A percentile compares a stretch with the other conserved stretches of the same genome.
Conservation (phyloP, 2,888 invertebrate genomes). For the Spialia ferax region DNA sequence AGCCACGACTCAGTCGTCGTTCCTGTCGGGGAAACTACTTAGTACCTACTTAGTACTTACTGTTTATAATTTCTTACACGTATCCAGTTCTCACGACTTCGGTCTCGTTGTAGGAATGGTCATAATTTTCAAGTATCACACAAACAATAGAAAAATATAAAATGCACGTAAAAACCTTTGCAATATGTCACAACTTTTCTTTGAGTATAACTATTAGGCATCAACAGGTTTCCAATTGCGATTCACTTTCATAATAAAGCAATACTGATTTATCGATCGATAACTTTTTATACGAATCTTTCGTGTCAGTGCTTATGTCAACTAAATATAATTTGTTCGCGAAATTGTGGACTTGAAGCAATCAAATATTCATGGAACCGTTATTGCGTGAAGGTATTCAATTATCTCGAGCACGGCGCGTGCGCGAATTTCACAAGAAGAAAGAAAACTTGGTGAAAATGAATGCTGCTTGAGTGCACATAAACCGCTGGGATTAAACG, state of each 20-base stretch:
- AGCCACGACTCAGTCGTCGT: conserved; percentile 48
- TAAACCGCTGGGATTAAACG: conserved; percentile 28
- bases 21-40: conserved; percentile 34
- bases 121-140: conserved; percentile 41
- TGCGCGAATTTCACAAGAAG: conserved; percentile 77
- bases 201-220: too few relatives aligned
- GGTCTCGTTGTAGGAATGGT: conserved; percentile 55
- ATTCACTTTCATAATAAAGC: not conserved
- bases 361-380: conserved; percentile 68
- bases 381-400: conserved; percentile 81
- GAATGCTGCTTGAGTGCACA: conserved; percentile 69
- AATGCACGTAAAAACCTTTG: not conserved
- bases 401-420: conserved; percentile 69
- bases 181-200: not conserved
- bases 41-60: conserved; percentile 56
- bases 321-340: conserved; percentile 42
- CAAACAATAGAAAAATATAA: not conserved
- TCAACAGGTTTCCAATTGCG: not conserved
- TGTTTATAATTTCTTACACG: conserved; percentile 77
- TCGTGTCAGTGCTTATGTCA: conserved; percentile 27
- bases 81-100: conserved; percentile 74
- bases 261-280: not conserved
- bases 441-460: conserved; percentile 81
- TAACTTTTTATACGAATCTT: conserved; percentile 6
- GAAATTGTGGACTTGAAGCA: conserved; percentile 47